Percentiles rank a stretch among this genome's conserved stretches.
Conservation (phyloP, 2,888 invertebrate species). For the Agriopis aurantiaria region DNA sequence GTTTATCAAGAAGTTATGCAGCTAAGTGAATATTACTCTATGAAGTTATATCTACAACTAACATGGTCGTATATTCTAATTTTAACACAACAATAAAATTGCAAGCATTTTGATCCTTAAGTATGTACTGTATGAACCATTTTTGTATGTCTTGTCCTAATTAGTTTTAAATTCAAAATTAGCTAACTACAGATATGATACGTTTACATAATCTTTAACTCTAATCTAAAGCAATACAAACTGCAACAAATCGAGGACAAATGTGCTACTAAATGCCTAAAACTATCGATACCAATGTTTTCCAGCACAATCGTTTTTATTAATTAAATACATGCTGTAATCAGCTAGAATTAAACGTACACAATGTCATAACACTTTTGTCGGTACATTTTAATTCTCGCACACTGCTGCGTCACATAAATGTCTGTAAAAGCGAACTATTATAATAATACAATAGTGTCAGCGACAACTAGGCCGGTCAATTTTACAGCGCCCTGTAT, state of each 20-base stretch:
- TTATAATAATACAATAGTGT: slow-evolving; percentile 57
- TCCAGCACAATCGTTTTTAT: slow-evolving; percentile 14
- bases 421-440: slow-evolving; percentile 52
- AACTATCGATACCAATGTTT: slow-evolving; percentile 36
- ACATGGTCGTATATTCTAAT: slow-evolving; percentile 22
- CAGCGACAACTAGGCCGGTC: slow-evolving; percentile 63
- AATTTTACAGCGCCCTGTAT: slow-evolving; percentile 62
- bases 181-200: slow-evolving; percentile 33
- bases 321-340: slow-evolving; percentile 40
- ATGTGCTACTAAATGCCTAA: slow-evolving; percentile 31
- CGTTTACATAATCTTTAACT: slow-evolving; percentile 26
- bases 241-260: slow-evolving; percentile 25
- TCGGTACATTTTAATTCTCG: slow-evolving; percentile 54
- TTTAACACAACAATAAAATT: slow-evolving; percentile 26
- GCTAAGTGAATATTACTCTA: slow-evolving; percentile 44
- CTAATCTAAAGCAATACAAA: slow-evolving; percentile 26
- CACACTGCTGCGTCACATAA: slow-evolving; percentile 46
- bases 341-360: slow-evolving; percentile 45
- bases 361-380: slow-evolving; percentile 45
- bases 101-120: slow-evolving; percentile 31
- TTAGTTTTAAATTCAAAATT: slow-evolving; percentile 12
- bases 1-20: slow-evolving; percentile 29
- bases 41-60: slow-evolving; percentile 32
- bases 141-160: slow-evolving; percentile 12
- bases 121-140: slow-evolving; percentile 20